phyloP scores from a whole-genome alignment of 2,797 vertebrate genomes.

The Acanthornis magna region DNA sequence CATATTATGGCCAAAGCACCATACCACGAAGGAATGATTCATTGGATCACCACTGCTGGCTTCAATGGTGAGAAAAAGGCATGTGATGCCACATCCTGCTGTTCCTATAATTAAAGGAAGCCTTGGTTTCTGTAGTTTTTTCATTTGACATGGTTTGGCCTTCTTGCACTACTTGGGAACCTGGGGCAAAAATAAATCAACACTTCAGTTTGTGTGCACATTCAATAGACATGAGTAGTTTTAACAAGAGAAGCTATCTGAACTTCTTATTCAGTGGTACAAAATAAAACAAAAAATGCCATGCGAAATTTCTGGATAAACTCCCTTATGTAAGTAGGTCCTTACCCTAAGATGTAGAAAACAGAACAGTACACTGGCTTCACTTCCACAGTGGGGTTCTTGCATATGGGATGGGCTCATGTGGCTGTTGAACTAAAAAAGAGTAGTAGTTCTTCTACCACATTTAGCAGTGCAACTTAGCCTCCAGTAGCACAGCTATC shows the following conservation, averaged over 20 bases:
- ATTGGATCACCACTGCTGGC: neutral
- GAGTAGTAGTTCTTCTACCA: neutral
- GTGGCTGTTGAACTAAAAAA: neutral
- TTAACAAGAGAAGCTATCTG: neutral
- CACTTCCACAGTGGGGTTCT: neutral
- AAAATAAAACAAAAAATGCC: neutral
- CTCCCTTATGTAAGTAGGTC: neutral
- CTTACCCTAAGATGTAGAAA: neutral
- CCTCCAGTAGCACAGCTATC: neutral
- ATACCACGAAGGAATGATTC: neutral
- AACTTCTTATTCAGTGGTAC: neutral
- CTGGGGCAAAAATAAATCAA: neutral
- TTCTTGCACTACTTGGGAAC: neutral
- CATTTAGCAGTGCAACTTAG: neutral
- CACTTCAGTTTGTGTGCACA: neutral
- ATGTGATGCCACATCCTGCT: slow-evolving; percentile 5
- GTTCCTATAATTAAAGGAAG: slow-evolving; percentile 1
- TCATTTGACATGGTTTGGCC: neutral
- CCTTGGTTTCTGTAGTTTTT: neutral
- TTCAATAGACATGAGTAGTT: neutral
- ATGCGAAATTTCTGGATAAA: neutral
- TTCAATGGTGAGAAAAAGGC: neutral
- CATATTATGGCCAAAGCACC: neutral
- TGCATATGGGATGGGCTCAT: accelerated
- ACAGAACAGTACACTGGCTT: neutral